These are phyloP conservation scores for Plutomurus gul DNA, from an alignment of 1,140 invertebrate species.

Conservation along the genomic window DNA sequence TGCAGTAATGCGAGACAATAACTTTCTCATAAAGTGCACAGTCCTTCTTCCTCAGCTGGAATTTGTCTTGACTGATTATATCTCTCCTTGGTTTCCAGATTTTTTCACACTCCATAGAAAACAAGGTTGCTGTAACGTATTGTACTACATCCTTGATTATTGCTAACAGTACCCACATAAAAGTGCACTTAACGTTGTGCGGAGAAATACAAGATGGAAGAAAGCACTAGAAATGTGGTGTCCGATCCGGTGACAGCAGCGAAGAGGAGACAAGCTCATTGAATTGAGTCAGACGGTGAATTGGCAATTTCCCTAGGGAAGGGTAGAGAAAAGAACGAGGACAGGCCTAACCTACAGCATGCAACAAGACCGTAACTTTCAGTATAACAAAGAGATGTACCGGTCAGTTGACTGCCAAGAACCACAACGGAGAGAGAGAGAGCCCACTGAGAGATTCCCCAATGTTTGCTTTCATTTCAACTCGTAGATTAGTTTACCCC, in stretches of 20 bases:
- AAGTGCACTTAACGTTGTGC: no score
- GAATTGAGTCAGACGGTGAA: background rate
- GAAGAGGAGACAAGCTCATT: background rate
- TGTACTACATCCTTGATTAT: no score
- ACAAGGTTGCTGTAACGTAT: no score
- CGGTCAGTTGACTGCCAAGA: background rate
- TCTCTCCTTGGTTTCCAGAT: no score
- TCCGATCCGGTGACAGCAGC: background rate
- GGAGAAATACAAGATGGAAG: no score
- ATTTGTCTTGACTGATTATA: no score
- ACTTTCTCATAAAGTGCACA: no score
- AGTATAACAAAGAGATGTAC: no score
- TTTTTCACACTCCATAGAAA: no score
- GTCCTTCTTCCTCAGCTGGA: no score
- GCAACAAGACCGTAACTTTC: background rate
- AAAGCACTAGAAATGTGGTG: background rate
- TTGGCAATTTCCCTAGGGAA: conserved; percentile 8
- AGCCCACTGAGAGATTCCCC: background rate
- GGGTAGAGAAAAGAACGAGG: background rate
- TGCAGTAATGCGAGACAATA: no score
- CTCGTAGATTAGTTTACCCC: conserved; percentile 3
- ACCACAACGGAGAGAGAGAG: background rate
- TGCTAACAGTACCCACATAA: no score
- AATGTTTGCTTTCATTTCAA: background rate
- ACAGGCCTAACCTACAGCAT: background rate